Evolutionary conservation across 1,140 invertebrate species (phyloP), one percentile per base, ranked within the genome.

Genomic region (Drosophila seguyi): DNA sequence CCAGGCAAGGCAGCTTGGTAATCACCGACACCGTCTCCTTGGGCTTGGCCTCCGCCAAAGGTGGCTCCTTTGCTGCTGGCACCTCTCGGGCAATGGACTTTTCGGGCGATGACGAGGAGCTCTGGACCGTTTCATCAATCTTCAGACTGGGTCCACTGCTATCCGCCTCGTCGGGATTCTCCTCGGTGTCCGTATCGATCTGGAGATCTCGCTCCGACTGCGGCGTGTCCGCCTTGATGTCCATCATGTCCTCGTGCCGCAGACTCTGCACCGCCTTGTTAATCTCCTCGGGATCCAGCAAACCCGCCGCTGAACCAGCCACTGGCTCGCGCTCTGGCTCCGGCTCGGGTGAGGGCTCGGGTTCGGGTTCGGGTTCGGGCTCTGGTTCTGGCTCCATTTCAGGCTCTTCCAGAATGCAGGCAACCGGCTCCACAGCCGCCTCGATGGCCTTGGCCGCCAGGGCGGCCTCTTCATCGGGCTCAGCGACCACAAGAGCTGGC

Each of bases 141-240:
- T 91, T 92, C 0, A 92, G 71, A 53, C 77, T 90, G 1, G 91
- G 90, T 6, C 91, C 91, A 50, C 91, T 91, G 56, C 88, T 92
- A 52, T 92, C 88, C 8, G 88, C 93, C 50, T 95, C 94, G 60
- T 95, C 94, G 56, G 93, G 93, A n/a, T 93, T 94, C 83, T 97
- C 96, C 83, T 97, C 96, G 10, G 96, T 97, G 80, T 98, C 97
- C 2, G 97, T 97, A 91, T 98, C 97, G 59, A 98, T 98, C 90
- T 97, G 96, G 8, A 98, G 92, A 86, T 97, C 96, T 77, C 95
- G 95, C 86, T 97, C 97, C 34, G 97, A 97, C 71, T 96, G 95
- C 6, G 97, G 96, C 3, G 97, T 97, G 50, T 97, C 96, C 2
- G 96, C 96, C 93, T 97, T 97, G 29, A 96, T 94, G 84, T 97